Conservation (phyloP, 1,140 invertebrate genomes). For the Berghia stephanieae region DNA sequence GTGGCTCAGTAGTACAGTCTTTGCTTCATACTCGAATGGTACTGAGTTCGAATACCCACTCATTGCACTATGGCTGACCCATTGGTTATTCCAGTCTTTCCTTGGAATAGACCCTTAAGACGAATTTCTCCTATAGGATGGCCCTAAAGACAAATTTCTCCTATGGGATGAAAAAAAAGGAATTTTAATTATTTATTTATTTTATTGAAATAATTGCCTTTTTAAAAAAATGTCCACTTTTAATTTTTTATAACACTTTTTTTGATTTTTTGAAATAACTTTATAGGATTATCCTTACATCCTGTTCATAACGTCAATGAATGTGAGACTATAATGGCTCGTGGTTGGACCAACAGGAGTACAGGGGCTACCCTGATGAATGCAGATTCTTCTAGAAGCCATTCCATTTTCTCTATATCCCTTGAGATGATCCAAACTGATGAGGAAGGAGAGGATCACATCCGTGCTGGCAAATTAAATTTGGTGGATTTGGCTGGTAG, state of each 20-base stretch:
- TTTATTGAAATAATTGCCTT: no score
- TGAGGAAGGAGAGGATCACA: conserved; percentile 70
- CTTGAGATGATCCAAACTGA: conserved; percentile 79
- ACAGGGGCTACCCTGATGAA: conserved; percentile 87
- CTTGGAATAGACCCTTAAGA: no score
- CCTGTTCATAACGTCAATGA: conserved; percentile 80
- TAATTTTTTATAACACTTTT: background rate
- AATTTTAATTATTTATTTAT: no score
- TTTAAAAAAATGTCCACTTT: no score
- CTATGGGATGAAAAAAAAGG: no score
- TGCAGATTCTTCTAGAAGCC: conserved; percentile 80
- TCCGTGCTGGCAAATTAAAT: conserved; percentile 71
- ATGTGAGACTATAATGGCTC: conserved; percentile 79
- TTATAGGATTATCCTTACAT: conserved; percentile 75
- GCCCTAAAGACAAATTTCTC: no score
- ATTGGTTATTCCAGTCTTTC: no score
- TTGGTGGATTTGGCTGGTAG: conserved; percentile 85
- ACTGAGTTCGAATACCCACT: no score
- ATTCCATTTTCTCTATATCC: conserved; percentile 91
- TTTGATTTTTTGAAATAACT: background rate
- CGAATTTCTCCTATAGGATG: no score
- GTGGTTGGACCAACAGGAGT: conserved; percentile 79
- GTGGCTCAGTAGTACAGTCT: no score
- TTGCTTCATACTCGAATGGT: no score
- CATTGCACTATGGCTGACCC: no score